Evolutionary conservation across 2,113 vertebrate species (phyloP), one percentile per base, ranked within the genome.

Genomic region (Chascanopsetta lugubris): DNA sequence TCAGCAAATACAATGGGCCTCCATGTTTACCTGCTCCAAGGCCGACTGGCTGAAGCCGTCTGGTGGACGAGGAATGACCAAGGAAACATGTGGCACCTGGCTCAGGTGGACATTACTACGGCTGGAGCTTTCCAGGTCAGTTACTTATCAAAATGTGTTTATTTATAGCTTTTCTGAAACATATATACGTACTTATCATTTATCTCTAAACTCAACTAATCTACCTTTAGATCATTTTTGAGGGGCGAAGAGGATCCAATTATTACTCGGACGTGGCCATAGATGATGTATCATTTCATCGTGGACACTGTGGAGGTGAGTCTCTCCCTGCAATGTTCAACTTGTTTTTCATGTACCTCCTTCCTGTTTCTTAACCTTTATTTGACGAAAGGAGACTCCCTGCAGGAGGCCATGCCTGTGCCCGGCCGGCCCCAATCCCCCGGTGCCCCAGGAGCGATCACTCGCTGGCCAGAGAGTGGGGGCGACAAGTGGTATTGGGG

Each of bases 271-370:
- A 94, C 62, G 45, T 93, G 47, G 93, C 94, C 0, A 45, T 95
- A 69, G 94, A 95, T 75, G 94, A 95, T 34, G 18, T 95, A 6
- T 88, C 80, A n/a, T 4, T 94, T 54, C 55, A 55, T 20, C 48
- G 2, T 8, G 92, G 93, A 65, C 54, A 18, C 15, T 95, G 94
- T 27, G 5, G 21, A 84, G 90, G 93, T 94, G 89, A 60, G 46
- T 27, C 3, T 42, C 3, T 51, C 21, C 8, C 43, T 13, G 15
- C 34, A 17, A n/a, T n/a, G n/a, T n/a, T n/a, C n/a, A n/a, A n/a
- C n/a, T n/a, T n/a, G n/a, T n/a, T n/a, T n/a, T n/a, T n/a, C n/a
- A n/a, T n/a, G n/a, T n/a, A n/a, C n/a, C n/a, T n/a, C n/a, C n/a
- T n/a, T n/a, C n/a, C n/a, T n/a, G n/a, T n/a, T n/a, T n/a, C n/a